A percentile compares a stretch with the other conserved stretches of the same genome.
Conservation (phyloP, 2,797 vertebrate genomes). For the Psittacula derbiana region DNA sequence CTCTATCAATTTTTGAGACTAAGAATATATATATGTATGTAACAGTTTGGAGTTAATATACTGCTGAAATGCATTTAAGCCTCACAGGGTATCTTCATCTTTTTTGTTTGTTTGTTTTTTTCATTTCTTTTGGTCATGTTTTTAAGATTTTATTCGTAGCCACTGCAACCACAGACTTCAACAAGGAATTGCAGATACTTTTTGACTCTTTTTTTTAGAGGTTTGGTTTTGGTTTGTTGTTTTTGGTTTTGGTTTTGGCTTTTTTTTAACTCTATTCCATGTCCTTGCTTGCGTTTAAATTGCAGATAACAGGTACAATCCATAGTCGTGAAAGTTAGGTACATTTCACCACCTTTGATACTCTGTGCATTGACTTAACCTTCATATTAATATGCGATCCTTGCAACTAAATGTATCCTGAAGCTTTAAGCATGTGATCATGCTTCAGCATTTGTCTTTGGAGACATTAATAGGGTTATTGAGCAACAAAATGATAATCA, state of each 20-base stretch:
- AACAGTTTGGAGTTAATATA: background rate
- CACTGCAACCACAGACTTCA: background rate
- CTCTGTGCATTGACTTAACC: background rate
- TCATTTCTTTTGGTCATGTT: background rate
- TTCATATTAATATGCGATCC: background rate
- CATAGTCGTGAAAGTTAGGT: background rate
- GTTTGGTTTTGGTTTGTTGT: background rate
- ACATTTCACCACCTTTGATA: background rate
- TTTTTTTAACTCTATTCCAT: background rate
- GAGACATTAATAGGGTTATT: background rate
- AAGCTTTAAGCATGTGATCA: background rate
- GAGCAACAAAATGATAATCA: conserved; percentile 60
- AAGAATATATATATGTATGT: background rate
- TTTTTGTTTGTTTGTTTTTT: background rate
- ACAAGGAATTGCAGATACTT: background rate
- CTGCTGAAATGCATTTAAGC: background rate
- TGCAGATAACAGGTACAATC: background rate
- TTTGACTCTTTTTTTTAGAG: background rate
- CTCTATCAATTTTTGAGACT: background rate
- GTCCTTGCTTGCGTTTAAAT: background rate
- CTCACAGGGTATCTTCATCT: background rate
- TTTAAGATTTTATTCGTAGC: background rate
- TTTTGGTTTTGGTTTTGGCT: too few species aligned
- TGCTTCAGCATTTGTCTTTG: conserved; percentile 29
- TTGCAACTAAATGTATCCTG: background rate